Evolutionary conservation across 2,113 vertebrate species (phyloP), one percentile per base, ranked within the genome.

Genomic region (Ammodytes dubius): DNA sequence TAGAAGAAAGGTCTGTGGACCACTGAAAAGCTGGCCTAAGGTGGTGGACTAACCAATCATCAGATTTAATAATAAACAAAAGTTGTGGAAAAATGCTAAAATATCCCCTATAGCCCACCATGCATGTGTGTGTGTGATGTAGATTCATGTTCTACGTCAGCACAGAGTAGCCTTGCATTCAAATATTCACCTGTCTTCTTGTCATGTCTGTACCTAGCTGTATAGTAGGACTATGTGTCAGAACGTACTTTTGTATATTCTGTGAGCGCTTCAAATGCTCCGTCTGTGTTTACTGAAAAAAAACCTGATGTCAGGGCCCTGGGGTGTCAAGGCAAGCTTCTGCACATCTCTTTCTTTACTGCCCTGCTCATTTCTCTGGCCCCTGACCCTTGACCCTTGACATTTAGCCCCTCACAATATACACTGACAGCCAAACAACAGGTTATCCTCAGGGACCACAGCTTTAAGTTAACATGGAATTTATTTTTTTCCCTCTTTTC

Each of bases 361-460:
- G 69, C 82, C n/a, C 37, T 53, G 53, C 84, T 90, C 85, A 87
- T 89, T 76, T 77, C 72, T 69, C 68, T 85, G 91, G 35, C 85
- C 79, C 59, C 70, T 85, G 35, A 85, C 81, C 83, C 52, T 59
- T 46, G 49, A 74, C 75, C 82, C 79, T 74, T 76, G 69, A 88
- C 84, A 81, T 80, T 79, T 83, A 52, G 77, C 60, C 82, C 40
- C 58, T 66, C 47, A 39, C 42, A 40, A 53, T 66, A 77, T 14
- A 15, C 1, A 43, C 70, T 77, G 70, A 75, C 70, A 87, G 39
- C 12, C 66, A 82, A 66, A 72, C 57, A 69, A 49, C 59, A 71
- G 67, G 74, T 82, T 85, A 54, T 72, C 77, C 56, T 79, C 15
- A 53, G 56, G 60, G 74, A 60, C 70, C 42, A 4, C 69, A 50